Evolutionary conservation across 2,888 invertebrate genomes (phyloP), one percentile per base, ranked within the genome.

Genomic region (Ptychoptera albimana): DNA sequence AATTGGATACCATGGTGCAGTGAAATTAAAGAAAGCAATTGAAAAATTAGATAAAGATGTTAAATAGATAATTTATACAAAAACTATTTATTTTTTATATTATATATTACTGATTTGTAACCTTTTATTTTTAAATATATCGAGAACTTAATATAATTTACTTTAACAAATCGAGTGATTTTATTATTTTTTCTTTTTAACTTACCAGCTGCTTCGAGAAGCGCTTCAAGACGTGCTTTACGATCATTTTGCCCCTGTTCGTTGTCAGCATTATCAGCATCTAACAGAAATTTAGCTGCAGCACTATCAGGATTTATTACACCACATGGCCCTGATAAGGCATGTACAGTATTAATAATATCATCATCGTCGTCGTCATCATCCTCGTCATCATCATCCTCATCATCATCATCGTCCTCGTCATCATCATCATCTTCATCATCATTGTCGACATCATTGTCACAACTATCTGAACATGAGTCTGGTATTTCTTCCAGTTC

Each of bases 151-250:
- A n/a, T n/a, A n/a, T n/a, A n/a, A n/a, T n/a, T n/a, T n/a, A n/a
- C n/a, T n/a, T n/a, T n/a, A n/a, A n/a, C n/a, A n/a, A n/a, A n/a
- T n/a, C n/a, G n/a, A n/a, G n/a, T n/a, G n/a, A n/a, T n/a, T n/a
- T n/a, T n/a, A n/a, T n/a, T n/a, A n/a, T n/a, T n/a, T n/a, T n/a
- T n/a, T n/a, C n/a, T n/a, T n/a, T n/a, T n/a, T 23, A 23, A 23
- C 50, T 54, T 56, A 63, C 66, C 77, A 61, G 93, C 93, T 59
- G 91, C 93, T 72, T 94, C 91, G 51, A 94, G 75, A 53, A 96
- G 74, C 51, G 92, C 91, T 69, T 92, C 91, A 48, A 96, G 76
- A 55, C 91, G 73, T 43, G 86, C 87, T 66, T 41, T 89, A 88
- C 56, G 89, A 88, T 64, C 44, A 42, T 71, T 74, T 54, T 69